These are phyloP conservation scores for Pammene fasciana DNA, from an alignment of 2,888 invertebrate genomes.

Conservation along the genomic window DNA sequence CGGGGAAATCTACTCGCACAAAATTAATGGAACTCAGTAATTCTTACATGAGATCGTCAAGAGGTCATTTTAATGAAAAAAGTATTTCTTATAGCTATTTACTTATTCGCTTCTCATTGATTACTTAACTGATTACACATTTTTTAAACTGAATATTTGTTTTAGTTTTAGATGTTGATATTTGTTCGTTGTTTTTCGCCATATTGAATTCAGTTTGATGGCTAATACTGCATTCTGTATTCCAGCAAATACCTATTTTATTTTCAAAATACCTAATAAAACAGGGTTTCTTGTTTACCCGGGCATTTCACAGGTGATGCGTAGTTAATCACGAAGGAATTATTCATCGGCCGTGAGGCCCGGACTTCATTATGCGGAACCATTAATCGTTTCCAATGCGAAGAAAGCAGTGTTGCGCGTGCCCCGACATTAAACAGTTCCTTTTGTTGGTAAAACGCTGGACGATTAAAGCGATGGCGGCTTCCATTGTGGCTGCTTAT, in stretches of 20 bases:
- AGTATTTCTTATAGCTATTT: slow-evolving; percentile 7
- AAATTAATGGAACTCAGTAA: slow-evolving; percentile 31
- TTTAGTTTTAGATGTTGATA: too few relatives aligned
- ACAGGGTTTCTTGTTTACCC: slow-evolving; percentile 1
- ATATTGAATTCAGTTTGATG: too few relatives aligned
- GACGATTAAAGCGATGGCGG: slow-evolving; percentile 63
- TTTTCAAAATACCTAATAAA: neutral
- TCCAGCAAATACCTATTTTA: too few relatives aligned
- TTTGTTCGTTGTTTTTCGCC: too few relatives aligned
- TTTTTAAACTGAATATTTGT: too few relatives aligned
- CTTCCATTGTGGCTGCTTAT: slow-evolving; percentile 59
- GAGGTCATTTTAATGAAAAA: slow-evolving; percentile 12
- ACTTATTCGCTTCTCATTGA: neutral
- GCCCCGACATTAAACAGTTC: slow-evolving; percentile 76
- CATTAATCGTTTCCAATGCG: slow-evolving; percentile 59
- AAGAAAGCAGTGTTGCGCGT: slow-evolving; percentile 69
- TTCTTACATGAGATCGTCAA: slow-evolving; percentile 25
- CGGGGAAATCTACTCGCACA: slow-evolving; percentile 35
- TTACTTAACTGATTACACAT: too few relatives aligned
- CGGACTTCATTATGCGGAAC: slow-evolving; percentile 50
- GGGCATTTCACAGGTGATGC: slow-evolving; percentile 23
- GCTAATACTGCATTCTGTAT: too few relatives aligned
- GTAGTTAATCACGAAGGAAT: slow-evolving; percentile 28
- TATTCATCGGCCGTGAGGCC: slow-evolving; percentile 9
- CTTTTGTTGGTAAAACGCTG: slow-evolving; percentile 73